Evolutionary conservation across 2,888 invertebrate genomes (phyloP), one percentile per base, ranked within the genome.

Genomic region (Cepaea hortensis): DNA sequence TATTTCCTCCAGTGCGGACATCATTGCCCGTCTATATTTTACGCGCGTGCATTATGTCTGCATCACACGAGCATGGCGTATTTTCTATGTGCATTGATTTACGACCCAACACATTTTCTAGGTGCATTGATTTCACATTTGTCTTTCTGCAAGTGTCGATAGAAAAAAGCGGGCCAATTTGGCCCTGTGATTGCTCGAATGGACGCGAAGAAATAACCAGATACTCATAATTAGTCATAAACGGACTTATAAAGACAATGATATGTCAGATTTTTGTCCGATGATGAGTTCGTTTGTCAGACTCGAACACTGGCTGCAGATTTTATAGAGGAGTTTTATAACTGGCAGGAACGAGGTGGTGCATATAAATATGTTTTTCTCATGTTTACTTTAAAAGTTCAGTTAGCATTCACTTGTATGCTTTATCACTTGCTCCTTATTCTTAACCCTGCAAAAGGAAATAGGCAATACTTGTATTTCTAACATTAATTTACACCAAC

Each of bases 71-170:
- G 55, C 55, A 61, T 77, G 55, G 61, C 77, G 55, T 55, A 55
- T 77, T 77, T 77, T 77, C 77, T 77, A 61, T 77, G 77, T 11
- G 23, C 77, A 77, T 55, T 20, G 77, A 77, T 77, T 77, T 77
- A 77, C n/a, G 18, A n/a, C 55, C 50, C 55, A 6, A 9, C 23
- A 11, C 55, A 77, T 77, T 55, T n/a, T 77, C 55, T 77, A 7
- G 77, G n/a, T 77, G 77, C 55, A 77, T 77, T 77, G 77, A 77
- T 77, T 77, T 77, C 55, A 4, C 77, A 77, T 77, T 61, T 77
- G n/a, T 77, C 77, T 55, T 77, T 48, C n/a, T 55, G 55, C n/a
- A 15, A 11, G 55, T 77, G 76, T 55, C 7, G 77, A 55, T n/a
- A 76, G 76, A 50, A 18, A 48, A 76, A 76, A 1, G 20, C 76